phyloP scores from a whole-genome alignment of 2,888 invertebrate genomes.

The Agrotis puta region DNA sequence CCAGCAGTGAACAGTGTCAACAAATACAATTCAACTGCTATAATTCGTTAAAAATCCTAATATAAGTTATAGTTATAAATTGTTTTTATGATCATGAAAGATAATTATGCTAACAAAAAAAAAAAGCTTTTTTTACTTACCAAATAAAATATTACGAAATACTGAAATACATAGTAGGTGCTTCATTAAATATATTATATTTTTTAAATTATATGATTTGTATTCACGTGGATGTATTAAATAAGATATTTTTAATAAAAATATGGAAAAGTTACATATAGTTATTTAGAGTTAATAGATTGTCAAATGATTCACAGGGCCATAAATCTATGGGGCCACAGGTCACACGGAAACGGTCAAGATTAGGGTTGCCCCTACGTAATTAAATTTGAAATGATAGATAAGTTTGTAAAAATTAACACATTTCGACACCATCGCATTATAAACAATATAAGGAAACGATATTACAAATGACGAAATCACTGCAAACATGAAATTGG shows the following conservation, averaged over 20 bases:
- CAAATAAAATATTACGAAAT: conserved; percentile 21
- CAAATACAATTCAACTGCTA: background rate
- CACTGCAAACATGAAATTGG: background rate
- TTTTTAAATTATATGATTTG: no score
- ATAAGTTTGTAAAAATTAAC: background rate
- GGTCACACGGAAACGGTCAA: background rate
- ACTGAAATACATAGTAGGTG: background rate
- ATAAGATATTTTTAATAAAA: no score
- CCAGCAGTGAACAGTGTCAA: conserved; percentile 4
- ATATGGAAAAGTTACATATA: no score
- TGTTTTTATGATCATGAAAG: no score
- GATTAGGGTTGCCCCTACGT: conserved; percentile 13
- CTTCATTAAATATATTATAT: no score
- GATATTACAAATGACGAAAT: background rate
- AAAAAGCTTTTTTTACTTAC: conserved; percentile 3
- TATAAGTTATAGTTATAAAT: no score
- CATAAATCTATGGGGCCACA: no score
- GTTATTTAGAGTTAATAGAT: conserved; percentile 9
- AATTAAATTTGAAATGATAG: background rate
- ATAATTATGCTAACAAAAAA: no score
- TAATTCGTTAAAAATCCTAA: no score
- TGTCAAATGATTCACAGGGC: background rate
- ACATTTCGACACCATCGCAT: background rate
- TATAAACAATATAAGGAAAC: background rate
- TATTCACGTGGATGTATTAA: no score